Evolutionary conservation across 2,113 vertebrate genomes (phyloP).

Genomic region (Elephas maximus): DNA sequence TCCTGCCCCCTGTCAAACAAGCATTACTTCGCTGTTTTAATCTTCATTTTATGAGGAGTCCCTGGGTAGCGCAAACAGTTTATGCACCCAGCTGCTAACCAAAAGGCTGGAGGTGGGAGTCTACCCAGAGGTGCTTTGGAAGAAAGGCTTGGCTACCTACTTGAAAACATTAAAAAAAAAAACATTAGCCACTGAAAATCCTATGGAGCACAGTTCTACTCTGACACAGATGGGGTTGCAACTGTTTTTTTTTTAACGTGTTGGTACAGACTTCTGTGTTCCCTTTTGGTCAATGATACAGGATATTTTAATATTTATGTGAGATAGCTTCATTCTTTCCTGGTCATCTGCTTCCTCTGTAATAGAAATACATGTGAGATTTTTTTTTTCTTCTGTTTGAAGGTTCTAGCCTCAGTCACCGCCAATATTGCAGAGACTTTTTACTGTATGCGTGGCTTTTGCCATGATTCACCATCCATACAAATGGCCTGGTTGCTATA

Average conservation of each 20-base stretch:
- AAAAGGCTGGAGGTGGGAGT: background rate
- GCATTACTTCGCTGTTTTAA: background rate
- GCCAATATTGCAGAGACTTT: constrained; percentile 45
- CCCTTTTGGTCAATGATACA: background rate
- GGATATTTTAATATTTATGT: constrained; percentile 32
- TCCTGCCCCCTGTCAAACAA: background rate
- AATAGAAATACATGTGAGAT: background rate
- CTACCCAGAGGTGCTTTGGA: background rate
- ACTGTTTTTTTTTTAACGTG: background rate
- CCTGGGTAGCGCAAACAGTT: background rate
- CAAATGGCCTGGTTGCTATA: constrained; percentile 73
- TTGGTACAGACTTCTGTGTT: background rate
- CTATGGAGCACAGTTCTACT: background rate
- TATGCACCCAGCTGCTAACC: background rate
- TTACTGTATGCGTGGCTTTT: constrained; percentile 69
- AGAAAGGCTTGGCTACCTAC: background rate
- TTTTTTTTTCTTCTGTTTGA: constrained; percentile 12
- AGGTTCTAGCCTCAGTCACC: constrained; percentile 56
- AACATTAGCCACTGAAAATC: background rate
- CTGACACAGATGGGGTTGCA: background rate
- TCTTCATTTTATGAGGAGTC: background rate
- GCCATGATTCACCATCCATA: constrained; percentile 56
- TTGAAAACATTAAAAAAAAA: background rate
- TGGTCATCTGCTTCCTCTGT: constrained; percentile 46
- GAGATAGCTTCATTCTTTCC: constrained; percentile 41